Conservation (phyloP, 2,113 vertebrate species). For the Brachirus orientalis region DNA sequence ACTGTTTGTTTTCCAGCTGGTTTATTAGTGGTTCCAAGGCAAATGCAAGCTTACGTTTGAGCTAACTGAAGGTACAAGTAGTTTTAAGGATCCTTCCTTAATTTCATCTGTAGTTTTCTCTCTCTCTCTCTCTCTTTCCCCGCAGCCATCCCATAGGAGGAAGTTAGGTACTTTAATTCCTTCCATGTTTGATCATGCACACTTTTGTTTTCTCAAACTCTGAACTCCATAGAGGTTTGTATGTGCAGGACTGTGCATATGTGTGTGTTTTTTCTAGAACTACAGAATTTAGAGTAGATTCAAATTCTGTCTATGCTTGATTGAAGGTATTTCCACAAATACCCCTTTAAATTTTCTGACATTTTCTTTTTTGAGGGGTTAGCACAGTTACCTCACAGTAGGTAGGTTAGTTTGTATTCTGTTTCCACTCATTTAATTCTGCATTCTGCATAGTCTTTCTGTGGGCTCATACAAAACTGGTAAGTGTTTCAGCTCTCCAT, state of each 20-base stretch:
- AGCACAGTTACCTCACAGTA: no score
- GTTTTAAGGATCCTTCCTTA: slow-evolving; percentile 18
- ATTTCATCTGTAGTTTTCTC: slow-evolving; percentile 11
- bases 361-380: no score
- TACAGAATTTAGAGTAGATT: background rate
- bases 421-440: no score
- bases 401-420: no score
- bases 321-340: no score
- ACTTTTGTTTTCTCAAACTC: slow-evolving; percentile 17
- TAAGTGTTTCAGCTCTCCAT: no score
- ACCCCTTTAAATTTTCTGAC: background rate
- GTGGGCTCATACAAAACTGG: no score
- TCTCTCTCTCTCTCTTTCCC: background rate
- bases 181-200: slow-evolving; percentile 21
- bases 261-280: no score
- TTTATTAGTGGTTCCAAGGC: slow-evolving; percentile 52
- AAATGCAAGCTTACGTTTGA: slow-evolving; percentile 35
- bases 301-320: background rate
- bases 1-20: slow-evolving; percentile 51
- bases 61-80: slow-evolving; percentile 23
- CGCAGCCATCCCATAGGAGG: background rate
- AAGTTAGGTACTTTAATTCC: slow-evolving; percentile 38
- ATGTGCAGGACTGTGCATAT: slow-evolving; percentile 4
- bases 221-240: slow-evolving; percentile 13
- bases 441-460: no score